Conservation (phyloP, 1,140 invertebrate species). For the Bilobella aurantiaca region DNA sequence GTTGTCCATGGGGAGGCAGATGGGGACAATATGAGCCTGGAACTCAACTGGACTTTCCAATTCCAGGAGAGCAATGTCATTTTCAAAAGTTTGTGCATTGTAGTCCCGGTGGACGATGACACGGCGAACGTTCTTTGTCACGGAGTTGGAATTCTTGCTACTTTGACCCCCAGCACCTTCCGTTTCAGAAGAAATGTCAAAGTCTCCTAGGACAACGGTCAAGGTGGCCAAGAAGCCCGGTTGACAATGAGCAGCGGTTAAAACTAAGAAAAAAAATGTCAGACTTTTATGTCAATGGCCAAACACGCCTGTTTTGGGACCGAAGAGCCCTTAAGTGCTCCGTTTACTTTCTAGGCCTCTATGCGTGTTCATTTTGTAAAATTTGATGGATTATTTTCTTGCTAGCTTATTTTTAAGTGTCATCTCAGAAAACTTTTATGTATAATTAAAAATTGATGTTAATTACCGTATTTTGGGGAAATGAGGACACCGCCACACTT, state of each 20-base stretch:
- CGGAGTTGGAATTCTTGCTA: constrained; percentile 49
- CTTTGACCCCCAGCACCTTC: constrained; percentile 43
- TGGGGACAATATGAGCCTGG: constrained; percentile 79
- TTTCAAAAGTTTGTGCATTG: constrained; percentile 79
- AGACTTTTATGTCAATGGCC: too few species aligned
- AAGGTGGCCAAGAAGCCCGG: constrained; percentile 81
- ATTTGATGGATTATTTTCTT: too few species aligned
- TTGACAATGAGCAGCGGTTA: constrained; percentile 88
- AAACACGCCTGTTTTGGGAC: too few species aligned
- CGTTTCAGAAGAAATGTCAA: constrained; percentile 71
- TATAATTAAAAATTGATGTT: too few species aligned
- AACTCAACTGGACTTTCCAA: constrained; percentile 71
- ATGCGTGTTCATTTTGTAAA: too few species aligned
- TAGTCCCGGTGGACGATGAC: constrained; percentile 82
- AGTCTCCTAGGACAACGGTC: constrained; percentile 81
- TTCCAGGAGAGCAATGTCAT: constrained; percentile 71
- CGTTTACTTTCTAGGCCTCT: too few species aligned
- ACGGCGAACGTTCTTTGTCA: constrained; percentile 69
- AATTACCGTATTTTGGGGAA: constrained; percentile 59
- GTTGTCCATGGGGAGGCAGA: constrained; percentile 75
- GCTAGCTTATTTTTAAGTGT: constrained; percentile 48
- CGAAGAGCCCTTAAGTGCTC: too few species aligned
- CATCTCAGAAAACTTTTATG: constrained; percentile 39
- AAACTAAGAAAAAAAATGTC: constrained; percentile 43
- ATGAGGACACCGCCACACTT: constrained; percentile 89